A percentile compares a stretch with the other conserved stretches of the same genome.
Conservation (phyloP, 2,797 vertebrate species). For the Dromococcyx pavoninus region DNA sequence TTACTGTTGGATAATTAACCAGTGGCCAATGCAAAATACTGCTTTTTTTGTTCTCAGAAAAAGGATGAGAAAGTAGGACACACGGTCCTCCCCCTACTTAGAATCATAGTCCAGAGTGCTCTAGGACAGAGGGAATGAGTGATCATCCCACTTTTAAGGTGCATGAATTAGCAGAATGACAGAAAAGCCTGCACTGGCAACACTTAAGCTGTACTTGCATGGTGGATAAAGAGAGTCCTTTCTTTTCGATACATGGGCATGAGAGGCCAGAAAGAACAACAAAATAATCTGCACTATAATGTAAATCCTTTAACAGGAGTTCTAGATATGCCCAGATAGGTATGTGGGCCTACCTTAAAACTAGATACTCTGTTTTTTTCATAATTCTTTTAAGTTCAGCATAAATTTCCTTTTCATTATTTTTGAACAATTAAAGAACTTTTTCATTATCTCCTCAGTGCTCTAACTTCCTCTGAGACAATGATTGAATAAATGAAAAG, state of each 20-base stretch:
- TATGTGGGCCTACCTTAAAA: background rate
- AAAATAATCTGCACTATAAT: background rate
- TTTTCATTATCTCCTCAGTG: slow-evolving; percentile 60
- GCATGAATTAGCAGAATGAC: background rate
- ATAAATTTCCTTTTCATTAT: background rate
- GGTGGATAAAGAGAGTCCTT: background rate
- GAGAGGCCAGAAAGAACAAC: background rate
- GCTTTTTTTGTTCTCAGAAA: background rate
- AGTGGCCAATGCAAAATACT: background rate
- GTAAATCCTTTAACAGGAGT: background rate
- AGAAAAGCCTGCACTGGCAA: background rate
- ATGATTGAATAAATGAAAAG: background rate
- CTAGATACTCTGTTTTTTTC: background rate
- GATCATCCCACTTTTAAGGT: background rate
- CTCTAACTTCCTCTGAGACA: slow-evolving; percentile 21
- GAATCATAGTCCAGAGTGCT: background rate
- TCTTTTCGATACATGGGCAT: background rate
- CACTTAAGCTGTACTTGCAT: background rate
- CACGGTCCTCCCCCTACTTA: background rate
- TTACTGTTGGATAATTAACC: background rate
- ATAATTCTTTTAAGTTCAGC: background rate
- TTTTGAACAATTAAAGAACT: slow-evolving; percentile 10
- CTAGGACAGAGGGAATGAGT: background rate
- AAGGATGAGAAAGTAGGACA: background rate
- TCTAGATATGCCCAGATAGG: background rate